Evolutionary conservation across 2,797 vertebrate species (phyloP), one percentile per base, ranked within the genome.

Genomic region (Falco naumanni): DNA sequence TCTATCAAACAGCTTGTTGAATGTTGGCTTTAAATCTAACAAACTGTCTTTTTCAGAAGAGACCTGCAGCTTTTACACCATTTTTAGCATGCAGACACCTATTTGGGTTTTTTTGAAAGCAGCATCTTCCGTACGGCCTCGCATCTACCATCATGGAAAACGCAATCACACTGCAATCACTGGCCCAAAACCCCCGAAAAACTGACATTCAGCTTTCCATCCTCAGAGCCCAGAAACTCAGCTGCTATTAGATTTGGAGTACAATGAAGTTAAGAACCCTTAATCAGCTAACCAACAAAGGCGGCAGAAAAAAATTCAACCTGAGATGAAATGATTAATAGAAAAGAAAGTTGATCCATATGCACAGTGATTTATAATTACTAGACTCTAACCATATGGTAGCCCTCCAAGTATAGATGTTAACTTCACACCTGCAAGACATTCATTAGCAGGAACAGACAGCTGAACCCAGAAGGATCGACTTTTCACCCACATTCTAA

Each of bases 401-500:
- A 60, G 45, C 81, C 54, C 89, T 87, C 37, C 81, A 85, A 71
- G 84, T 61, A 53, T 54, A 89, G 91, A 90, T 70, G 84, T 56
- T 80, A 64, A 94, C 91, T 90, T 92, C 25, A 21, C 91, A 94
- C 76, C 89, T 94, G 76, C 80, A 88, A 86, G 95, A 83, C 83
- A 79, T 18, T 45, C 84, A 86, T 64, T 41, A 93, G 85, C 93
- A 94, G 77, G 79, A 91, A 81, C 94, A 77, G 12, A 14, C 39
- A 66, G 75, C 63, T 72, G 63, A 65, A 39, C 60, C 45, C 89
- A 95, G 6, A 65, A 83, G 78, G 56, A 81, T 20, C 76, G 81
- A 61, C 78, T 90, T 43, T 15, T 80, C 92, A 81, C 59, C 53
- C 34, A 13, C 5, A 39, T 13, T 17, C 39, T 31, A 65, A 28